Evolutionary conservation across 92 coral and sea anemone species (phyloP).

Genomic region (Heteractis magnifica): DNA sequence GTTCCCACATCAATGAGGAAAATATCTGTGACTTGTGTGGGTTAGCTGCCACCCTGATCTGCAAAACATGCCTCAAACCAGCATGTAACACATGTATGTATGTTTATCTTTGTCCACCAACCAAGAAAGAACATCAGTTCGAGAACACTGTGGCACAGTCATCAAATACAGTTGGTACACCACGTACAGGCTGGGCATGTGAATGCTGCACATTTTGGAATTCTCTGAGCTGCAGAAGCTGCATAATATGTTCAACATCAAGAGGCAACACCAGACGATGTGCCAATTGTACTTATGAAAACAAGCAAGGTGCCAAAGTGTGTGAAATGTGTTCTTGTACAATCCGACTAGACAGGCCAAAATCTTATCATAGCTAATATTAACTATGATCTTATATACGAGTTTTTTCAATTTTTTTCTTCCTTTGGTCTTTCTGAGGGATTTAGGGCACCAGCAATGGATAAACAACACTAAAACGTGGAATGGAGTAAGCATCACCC

Average conservation of each 20-base stretch:
- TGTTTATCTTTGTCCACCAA: conserved; percentile 23
- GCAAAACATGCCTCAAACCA: conserved; percentile 19
- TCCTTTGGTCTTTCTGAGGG: not conserved
- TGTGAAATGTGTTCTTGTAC: conserved; percentile 42
- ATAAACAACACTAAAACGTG: too few relatives aligned
- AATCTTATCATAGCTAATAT: too few relatives aligned
- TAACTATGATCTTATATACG: conserved; percentile 31
- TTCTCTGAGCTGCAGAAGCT: conserved; percentile 38
- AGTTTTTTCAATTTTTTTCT: not conserved
- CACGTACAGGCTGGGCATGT: conserved; percentile 42
- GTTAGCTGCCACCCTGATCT: conserved; percentile 14
- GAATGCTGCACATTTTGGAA: conserved; percentile 57
- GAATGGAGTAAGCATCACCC: too few relatives aligned
- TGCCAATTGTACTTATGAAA: conserved; percentile 42
- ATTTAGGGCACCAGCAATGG: too few relatives aligned
- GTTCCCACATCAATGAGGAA: not conserved
- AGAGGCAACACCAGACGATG: conserved; percentile 22
- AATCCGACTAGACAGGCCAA: conserved; percentile 11
- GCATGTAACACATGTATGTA: conserved; percentile 24
- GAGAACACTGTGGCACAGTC: not conserved
- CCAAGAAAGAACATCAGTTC: conserved; percentile 38
- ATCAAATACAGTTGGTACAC: not conserved
- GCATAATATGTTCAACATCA: conserved; percentile 52
- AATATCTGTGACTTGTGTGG: conserved; percentile 28
- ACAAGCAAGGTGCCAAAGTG: conserved; percentile 31